A percentile compares a stretch with the other conserved stretches of the same genome.
Evolutionary conservation across 2,113 vertebrate genomes (phyloP).

Genomic region (Melospiza melodia): DNA sequence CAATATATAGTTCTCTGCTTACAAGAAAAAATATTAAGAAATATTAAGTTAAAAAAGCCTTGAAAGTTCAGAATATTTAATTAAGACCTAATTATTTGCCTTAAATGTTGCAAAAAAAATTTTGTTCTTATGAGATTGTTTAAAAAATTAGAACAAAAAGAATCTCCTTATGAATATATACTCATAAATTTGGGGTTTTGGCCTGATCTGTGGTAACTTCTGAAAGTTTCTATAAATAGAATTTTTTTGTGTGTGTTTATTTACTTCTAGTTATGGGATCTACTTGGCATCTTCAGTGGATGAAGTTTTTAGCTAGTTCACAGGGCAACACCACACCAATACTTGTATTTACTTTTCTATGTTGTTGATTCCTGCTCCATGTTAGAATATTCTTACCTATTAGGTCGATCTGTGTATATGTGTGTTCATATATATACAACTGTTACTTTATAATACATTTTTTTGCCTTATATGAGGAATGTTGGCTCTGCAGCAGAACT

Average conservation of each 20-base stretch:
- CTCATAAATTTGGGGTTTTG: background rate
- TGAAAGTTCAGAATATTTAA: background rate
- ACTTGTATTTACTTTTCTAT: background rate
- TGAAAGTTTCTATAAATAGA: background rate
- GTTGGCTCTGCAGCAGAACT: background rate
- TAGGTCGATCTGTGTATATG: background rate
- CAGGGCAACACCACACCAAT: background rate
- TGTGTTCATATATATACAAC: background rate
- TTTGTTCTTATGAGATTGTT: background rate
- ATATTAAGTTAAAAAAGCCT: background rate
- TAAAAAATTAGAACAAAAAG: background rate
- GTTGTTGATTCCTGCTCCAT: background rate
- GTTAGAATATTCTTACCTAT: background rate
- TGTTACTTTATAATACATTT: background rate
- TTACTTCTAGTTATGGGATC: background rate
- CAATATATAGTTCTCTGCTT: background rate
- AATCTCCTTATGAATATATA: background rate
- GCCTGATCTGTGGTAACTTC: background rate
- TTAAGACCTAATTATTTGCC: background rate
- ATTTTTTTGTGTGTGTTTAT: background rate
- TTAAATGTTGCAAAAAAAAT: background rate
- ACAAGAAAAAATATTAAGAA: background rate
- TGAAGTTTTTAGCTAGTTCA: background rate
- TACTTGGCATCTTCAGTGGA: background rate
- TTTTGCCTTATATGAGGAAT: background rate